These are phyloP conservation scores for Podarcis raffonei DNA, from an alignment of 2,113 vertebrate genomes.

Conservation along the genomic window DNA sequence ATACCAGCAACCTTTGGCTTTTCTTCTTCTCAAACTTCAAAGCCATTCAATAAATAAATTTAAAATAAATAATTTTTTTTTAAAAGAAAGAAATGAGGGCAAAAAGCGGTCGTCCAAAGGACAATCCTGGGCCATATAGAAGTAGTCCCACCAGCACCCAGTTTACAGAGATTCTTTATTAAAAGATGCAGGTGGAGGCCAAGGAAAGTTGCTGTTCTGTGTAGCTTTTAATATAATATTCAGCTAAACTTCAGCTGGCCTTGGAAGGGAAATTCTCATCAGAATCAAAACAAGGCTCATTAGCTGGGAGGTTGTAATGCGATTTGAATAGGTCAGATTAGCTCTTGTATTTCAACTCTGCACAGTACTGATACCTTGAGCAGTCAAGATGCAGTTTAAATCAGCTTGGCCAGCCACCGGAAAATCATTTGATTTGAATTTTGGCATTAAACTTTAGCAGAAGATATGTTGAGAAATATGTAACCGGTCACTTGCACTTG, in stretches of 20 bases:
- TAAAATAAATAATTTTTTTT: too few species aligned
- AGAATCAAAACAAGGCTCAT: slow-evolving; percentile 55
- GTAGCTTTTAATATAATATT: slow-evolving; percentile 47
- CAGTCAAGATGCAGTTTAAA: slow-evolving; percentile 47
- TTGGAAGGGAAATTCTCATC: slow-evolving; percentile 46
- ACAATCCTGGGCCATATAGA: not conserved
- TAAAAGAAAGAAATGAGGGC: too few species aligned
- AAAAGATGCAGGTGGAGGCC: slow-evolving; percentile 33
- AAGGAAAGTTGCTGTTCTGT: slow-evolving; percentile 6
- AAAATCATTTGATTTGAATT: slow-evolving; percentile 37
- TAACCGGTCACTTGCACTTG: not conserved
- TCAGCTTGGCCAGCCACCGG: slow-evolving; percentile 19
- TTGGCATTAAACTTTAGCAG: not conserved
- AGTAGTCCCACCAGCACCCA: slow-evolving; percentile 4
- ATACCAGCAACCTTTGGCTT: too few species aligned
- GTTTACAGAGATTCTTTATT: slow-evolving; percentile 18
- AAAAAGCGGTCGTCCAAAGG: not conserved
- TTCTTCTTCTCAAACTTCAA: too few species aligned
- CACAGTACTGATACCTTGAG: slow-evolving; percentile 51
- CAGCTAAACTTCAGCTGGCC: slow-evolving; percentile 34
- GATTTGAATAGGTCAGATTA: slow-evolving; percentile 20
- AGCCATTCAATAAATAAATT: too few species aligned
- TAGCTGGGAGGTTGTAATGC: slow-evolving; percentile 23
- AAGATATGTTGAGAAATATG: slow-evolving; percentile 38
- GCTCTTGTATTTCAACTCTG: slow-evolving; percentile 43